Conservation (phyloP, 2,888 invertebrate genomes). For the Antitype chi region DNA sequence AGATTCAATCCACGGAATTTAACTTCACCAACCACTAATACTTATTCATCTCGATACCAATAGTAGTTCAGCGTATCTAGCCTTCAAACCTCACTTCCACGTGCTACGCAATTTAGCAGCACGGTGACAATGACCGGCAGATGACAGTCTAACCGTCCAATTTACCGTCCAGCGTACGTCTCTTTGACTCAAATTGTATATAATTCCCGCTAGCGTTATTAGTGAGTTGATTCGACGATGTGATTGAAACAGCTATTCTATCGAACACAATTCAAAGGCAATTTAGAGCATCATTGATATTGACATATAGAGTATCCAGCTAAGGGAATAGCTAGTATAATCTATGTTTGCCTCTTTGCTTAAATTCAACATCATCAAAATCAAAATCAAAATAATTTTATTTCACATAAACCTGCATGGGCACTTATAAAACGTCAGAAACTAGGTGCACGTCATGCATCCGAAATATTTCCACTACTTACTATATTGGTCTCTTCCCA, state of each 20-base stretch:
- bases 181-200: slow-evolving; percentile 1
- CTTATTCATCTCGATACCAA: background rate
- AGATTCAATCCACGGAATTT: too few relatives aligned
- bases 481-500: background rate
- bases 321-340: background rate
- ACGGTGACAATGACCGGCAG: slow-evolving; percentile 6
- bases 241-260: background rate
- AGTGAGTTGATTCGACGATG: background rate
- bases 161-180: slow-evolving; percentile 13
- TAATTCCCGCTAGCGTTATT: slow-evolving; percentile 5
- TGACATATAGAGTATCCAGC: background rate
- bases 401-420: too few relatives aligned
- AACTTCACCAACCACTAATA: background rate
- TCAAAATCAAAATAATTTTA: too few relatives aligned
- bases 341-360: background rate
- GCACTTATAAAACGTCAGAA: too few relatives aligned
- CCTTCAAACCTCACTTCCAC: background rate
- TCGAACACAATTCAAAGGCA: background rate
- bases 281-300: background rate
- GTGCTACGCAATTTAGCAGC: background rate
- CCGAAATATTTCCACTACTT: background rate
- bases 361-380: background rate
- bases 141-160: slow-evolving; percentile 9
- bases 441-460: too few relatives aligned
- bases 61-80: background rate